These are phyloP conservation scores for Odontocerum albicorne DNA, from an alignment of 2,888 invertebrate species.

Conservation along the genomic window DNA sequence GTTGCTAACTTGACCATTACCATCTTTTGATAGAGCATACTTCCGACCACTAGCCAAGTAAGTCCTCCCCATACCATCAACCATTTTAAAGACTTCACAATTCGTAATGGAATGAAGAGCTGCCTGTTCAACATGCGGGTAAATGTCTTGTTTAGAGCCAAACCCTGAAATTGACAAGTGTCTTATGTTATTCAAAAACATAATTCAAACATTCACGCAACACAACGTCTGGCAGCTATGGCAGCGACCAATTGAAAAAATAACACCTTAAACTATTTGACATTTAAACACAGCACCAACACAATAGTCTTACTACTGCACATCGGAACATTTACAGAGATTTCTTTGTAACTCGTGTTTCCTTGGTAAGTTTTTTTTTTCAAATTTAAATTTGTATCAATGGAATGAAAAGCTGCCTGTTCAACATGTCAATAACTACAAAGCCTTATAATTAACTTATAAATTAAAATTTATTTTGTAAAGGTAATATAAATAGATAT, in stretches of 20 bases:
- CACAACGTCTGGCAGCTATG: no score
- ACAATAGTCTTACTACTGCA: no score
- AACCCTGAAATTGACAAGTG: constrained; percentile 52
- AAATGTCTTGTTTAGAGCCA: constrained; percentile 67
- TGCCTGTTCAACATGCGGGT: constrained; percentile 65
- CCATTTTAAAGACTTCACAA: constrained; percentile 61
- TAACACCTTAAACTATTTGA: no score
- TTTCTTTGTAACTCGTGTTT: no score
- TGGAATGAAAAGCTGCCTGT: constrained; percentile 58
- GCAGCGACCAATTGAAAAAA: neutral
- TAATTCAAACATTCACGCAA: no score
- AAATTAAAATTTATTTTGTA: no score
- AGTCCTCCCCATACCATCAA: constrained; percentile 57
- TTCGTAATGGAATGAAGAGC: constrained; percentile 57
- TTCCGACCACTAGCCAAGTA: constrained; percentile 45
- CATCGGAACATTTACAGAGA: no score
- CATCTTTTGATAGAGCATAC: constrained; percentile 46
- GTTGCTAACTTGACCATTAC: constrained; percentile 37
- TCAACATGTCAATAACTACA: constrained; percentile 66
- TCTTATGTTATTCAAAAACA: constrained; percentile 4
- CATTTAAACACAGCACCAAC: no score
- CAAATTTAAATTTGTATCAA: no score
- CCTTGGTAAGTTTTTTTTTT: no score
- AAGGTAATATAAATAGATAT: no score
- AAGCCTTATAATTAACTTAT: no score